Evolutionary conservation across 2,888 invertebrate species (phyloP).

Genomic region (Camponotus fellah): DNA sequence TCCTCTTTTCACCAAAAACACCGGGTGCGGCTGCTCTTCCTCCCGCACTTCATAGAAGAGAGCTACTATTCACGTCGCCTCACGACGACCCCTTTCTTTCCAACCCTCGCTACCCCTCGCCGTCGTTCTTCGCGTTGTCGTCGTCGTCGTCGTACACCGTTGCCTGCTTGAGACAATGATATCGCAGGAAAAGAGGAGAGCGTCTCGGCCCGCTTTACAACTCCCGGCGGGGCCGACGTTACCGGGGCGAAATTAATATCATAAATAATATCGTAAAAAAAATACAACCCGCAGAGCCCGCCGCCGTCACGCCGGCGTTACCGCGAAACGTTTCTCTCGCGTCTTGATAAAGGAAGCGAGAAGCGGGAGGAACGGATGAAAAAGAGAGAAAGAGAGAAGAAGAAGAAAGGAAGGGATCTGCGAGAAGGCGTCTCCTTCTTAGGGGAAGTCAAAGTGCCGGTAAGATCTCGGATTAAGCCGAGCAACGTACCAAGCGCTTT

Average conservation of each 20-base stretch:
- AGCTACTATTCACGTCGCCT: constrained; percentile 82
- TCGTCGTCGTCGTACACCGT: constrained; percentile 59
- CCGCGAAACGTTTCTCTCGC: constrained; percentile 76
- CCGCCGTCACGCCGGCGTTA: constrained; percentile 67
- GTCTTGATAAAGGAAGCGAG: constrained; percentile 72
- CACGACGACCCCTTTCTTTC: constrained; percentile 82
- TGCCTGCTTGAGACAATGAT: constrained; percentile 84
- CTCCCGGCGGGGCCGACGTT: constrained; percentile 82
- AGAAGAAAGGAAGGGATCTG: constrained; percentile 28
- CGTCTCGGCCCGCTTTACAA: constrained; percentile 83
- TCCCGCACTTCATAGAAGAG: constrained; percentile 68
- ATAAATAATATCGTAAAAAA: constrained; percentile 86
- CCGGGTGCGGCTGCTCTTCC: constrained; percentile 70
- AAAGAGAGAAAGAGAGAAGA: constrained; percentile 17
- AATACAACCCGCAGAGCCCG: constrained; percentile 76
- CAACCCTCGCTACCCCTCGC: constrained; percentile 53
- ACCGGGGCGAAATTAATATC: constrained; percentile 85
- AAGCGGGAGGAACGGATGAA: constrained; percentile 14
- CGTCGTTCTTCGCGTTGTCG: constrained; percentile 42
- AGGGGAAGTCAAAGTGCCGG: constrained; percentile 49
- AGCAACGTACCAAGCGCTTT: constrained; percentile 62
- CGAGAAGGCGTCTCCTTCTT: constrained; percentile 49
- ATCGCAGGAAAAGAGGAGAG: constrained; percentile 82
- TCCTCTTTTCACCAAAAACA: constrained; percentile 80
- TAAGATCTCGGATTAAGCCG: constrained; percentile 71